Conservation (phyloP, 1,140 invertebrate species). For the Varroa destructor region DNA sequence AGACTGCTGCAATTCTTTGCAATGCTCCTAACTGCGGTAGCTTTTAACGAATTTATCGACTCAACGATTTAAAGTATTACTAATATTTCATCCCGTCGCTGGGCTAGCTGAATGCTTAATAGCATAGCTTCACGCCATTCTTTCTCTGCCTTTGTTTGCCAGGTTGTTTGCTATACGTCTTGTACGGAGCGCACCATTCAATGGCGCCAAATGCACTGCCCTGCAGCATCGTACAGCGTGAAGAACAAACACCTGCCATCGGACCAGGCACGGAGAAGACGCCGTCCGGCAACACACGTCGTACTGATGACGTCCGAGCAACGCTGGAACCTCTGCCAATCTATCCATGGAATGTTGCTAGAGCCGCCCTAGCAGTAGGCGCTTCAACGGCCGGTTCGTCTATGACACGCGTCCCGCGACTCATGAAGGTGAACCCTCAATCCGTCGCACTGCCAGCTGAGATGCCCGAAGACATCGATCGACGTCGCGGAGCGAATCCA, state of each 20-base stretch:
- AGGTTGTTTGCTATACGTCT: slow-evolving; percentile 5
- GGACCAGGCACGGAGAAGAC: no score
- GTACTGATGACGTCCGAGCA: background rate
- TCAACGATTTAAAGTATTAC: no score
- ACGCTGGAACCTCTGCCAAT: slow-evolving; percentile 13
- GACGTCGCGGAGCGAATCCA: background rate
- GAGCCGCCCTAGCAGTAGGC: no score
- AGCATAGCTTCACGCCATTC: background rate
- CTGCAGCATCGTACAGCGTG: slow-evolving; percentile 1
- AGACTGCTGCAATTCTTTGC: no score
- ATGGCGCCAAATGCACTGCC: background rate
- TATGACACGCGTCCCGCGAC: background rate
- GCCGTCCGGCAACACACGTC: no score
- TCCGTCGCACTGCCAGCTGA: no score
- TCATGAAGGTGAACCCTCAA: background rate
- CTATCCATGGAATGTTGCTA: background rate
- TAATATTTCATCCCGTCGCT: no score
- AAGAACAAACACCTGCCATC: background rate
- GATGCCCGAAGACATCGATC: background rate
- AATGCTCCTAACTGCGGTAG: no score
- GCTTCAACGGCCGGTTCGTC: background rate
- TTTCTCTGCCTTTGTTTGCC: background rate
- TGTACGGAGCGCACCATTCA: slow-evolving; percentile 21
- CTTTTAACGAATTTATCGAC: no score
- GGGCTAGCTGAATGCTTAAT: no score